Percentiles rank a stretch among this genome's conserved stretches.
Conservation (phyloP, 2,113 vertebrate species). For the Oreamnos americanus region DNA sequence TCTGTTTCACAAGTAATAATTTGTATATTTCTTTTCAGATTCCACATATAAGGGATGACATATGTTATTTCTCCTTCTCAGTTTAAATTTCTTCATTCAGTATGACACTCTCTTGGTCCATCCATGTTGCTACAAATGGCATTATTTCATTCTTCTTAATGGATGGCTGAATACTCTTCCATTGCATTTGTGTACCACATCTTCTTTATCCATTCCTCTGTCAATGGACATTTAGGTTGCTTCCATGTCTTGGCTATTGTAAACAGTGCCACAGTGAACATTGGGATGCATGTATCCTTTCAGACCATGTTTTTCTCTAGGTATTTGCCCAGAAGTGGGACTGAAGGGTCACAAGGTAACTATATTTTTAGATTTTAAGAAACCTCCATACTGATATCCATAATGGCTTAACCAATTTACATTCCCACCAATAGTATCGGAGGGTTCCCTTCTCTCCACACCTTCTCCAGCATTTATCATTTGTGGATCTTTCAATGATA, state of each 20-base stretch:
- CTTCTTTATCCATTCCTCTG: neutral
- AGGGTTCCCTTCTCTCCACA: neutral
- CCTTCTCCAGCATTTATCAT: neutral
- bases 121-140: neutral
- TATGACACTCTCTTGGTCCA: neutral
- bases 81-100: neutral
- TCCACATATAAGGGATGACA: neutral
- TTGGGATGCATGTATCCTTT: neutral
- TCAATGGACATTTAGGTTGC: neutral
- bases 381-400: neutral
- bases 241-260: neutral
- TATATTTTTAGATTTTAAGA: neutral
- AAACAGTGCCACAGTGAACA: neutral
- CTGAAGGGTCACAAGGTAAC: neutral
- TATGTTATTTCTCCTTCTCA: neutral
- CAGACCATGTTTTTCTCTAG: neutral
- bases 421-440: neutral
- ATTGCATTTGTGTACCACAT: neutral
- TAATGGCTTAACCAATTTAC: neutral
- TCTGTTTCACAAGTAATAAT: no score
- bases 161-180: neutral
- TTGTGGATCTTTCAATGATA: neutral
- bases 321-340: neutral
- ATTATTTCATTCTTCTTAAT: neutral
- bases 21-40: neutral